A percentile compares a stretch with the other conserved stretches of the same genome.
Conservation (phyloP, 2,797 vertebrate genomes). For the Sciurus carolinensis region DNA sequence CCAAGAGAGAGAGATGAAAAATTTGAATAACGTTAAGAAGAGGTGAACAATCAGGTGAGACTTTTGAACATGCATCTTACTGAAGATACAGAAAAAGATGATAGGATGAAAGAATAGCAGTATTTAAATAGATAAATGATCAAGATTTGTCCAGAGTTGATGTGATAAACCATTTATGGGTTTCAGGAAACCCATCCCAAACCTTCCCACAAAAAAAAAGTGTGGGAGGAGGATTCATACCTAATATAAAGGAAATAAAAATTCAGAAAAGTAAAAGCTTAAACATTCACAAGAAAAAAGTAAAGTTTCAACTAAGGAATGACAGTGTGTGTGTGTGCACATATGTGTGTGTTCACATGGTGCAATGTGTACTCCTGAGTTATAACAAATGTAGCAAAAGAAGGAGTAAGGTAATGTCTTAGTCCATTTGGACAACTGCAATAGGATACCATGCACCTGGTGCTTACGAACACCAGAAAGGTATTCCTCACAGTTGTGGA, state of each 20-base stretch:
- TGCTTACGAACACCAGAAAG: not conserved
- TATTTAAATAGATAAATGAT: not conserved
- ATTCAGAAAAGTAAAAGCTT: not conserved
- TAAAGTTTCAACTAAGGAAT: not conserved
- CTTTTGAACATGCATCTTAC: not conserved
- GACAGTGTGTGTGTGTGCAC: not conserved
- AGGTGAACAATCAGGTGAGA: not conserved
- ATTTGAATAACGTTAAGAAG: not conserved
- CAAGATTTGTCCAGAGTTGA: not conserved
- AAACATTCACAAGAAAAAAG: not conserved
- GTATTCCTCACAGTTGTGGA: not conserved
- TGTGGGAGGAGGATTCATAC: not conserved
- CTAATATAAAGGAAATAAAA: constrained; percentile 8
- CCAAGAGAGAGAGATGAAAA: not conserved
- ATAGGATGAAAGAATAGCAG: not conserved
- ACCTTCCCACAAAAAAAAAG: not conserved
- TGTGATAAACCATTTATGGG: not conserved
- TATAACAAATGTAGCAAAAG: not conserved
- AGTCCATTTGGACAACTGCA: not conserved
- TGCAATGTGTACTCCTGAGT: not conserved
- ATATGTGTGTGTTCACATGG: not conserved
- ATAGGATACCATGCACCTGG: not conserved
- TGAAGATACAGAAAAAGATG: not conserved
- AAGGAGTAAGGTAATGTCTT: not conserved
- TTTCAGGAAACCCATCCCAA: not conserved